Conservation (phyloP, 2,113 vertebrate species). For the Tachuris rubrigastra region DNA sequence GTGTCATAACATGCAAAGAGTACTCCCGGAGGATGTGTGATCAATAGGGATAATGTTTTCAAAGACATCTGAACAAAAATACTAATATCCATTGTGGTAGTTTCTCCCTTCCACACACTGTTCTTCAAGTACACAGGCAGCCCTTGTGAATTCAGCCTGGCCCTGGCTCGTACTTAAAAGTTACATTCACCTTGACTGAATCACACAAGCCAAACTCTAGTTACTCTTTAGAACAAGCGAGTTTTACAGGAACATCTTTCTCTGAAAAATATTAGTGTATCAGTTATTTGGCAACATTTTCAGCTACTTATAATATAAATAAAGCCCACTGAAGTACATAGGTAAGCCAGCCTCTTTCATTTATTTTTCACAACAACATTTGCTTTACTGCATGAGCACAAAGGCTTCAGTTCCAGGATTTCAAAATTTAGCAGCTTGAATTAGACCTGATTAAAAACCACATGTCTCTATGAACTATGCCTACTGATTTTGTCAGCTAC, state of each 20-base stretch:
- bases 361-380: neutral
- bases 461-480: neutral
- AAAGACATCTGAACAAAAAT: neutral
- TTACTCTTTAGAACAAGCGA: neutral
- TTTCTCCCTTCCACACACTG: neutral
- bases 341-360: neutral
- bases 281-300: neutral
- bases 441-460: slow-evolving; percentile 31
- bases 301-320: neutral
- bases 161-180: neutral
- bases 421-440: slow-evolving; percentile 23
- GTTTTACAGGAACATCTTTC: neutral
- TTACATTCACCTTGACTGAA: neutral
- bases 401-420: neutral
- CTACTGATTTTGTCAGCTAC: slow-evolving; percentile 62
- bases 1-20: neutral
- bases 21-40: neutral
- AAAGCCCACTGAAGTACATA: neutral
- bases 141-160: neutral
- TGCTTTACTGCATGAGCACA: neutral
- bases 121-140: neutral
- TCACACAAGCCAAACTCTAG: neutral
- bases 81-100: neutral
- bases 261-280: neutral
- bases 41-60: neutral